Percentiles rank a stretch among this genome's conserved stretches.
phyloP scores from a whole-genome alignment of 2,113 vertebrate species.

The Pituophis catenifer region DNA sequence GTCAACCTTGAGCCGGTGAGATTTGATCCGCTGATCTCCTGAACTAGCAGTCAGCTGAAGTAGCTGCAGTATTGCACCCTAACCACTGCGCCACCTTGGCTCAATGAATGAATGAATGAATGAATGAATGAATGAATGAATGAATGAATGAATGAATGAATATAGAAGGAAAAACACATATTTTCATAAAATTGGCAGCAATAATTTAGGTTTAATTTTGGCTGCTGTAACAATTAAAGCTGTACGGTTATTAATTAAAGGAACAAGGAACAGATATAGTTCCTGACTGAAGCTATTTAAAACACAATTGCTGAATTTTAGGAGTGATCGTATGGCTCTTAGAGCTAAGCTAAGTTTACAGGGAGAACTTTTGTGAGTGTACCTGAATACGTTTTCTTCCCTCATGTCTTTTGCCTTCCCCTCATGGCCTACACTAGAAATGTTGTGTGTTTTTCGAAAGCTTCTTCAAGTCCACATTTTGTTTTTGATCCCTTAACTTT shows the following conservation, averaged over 20 bases:
- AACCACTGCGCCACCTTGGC: too few relatives aligned
- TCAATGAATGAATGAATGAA: too few relatives aligned
- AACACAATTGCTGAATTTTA: not conserved
- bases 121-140: too few relatives aligned
- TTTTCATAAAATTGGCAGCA: not conserved
- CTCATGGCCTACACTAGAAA: not conserved
- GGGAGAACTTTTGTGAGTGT: not conserved
- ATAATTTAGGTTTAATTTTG: not conserved
- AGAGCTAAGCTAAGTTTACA: not conserved
- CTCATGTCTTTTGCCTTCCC: not conserved
- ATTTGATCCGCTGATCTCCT: too few relatives aligned
- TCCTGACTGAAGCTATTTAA: not conserved
- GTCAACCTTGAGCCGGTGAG: too few relatives aligned
- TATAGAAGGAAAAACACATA: not conserved
- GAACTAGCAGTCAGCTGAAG: too few relatives aligned
- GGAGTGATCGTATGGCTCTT: not conserved
- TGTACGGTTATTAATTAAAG: not conserved
- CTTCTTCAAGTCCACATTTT: rapidly evolving
- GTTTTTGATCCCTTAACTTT: rapidly evolving
- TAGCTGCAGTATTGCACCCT: too few relatives aligned
- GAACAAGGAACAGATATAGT: not conserved
- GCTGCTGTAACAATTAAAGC: not conserved
- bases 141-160: not conserved
- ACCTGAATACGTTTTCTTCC: not conserved
- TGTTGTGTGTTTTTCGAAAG: not conserved